Evolutionary conservation across 2,888 invertebrate genomes (phyloP).

Genomic region (Leptogaster cylindrica): DNA sequence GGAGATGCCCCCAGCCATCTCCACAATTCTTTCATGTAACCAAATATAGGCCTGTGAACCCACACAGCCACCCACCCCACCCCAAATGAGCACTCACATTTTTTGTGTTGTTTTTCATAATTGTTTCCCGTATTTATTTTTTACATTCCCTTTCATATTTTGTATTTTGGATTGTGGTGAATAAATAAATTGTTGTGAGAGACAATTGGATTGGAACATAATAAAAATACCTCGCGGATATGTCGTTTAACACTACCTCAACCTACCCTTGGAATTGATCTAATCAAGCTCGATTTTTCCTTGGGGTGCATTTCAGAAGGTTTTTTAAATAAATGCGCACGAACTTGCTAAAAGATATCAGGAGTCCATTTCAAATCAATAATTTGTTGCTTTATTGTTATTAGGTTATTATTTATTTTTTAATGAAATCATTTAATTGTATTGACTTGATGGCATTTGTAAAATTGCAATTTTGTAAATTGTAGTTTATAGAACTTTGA

Average conservation of each 20-base stretch:
- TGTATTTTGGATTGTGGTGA: slow-evolving; percentile 24
- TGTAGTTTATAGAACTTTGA: too few species aligned
- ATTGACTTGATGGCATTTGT: too few species aligned
- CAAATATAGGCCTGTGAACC: slow-evolving; percentile 4
- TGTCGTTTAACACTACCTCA: slow-evolving; percentile 22
- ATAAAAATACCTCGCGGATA: slow-evolving; percentile 23
- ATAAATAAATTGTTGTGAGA: slow-evolving; percentile 5
- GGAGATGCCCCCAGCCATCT: background rate
- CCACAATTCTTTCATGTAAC: background rate
- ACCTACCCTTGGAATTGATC: too few species aligned
- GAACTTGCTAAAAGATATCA: background rate
- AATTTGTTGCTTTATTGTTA: too few species aligned
- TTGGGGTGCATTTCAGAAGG: background rate
- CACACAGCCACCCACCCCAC: background rate
- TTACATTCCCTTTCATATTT: background rate
- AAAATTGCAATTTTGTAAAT: too few species aligned
- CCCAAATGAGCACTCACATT: background rate
- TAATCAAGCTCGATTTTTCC: too few species aligned
- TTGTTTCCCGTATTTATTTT: slow-evolving; percentile 48
- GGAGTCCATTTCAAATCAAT: too few species aligned
- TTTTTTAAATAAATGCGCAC: background rate
- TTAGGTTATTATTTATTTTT: background rate
- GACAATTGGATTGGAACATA: slow-evolving; percentile 40
- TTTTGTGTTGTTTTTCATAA: slow-evolving; percentile 25
- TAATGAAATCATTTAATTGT: background rate